Base-by-base conservation (phyloP, 2,113 vertebrate genomes). In the Hippotragus niger region DNA sequence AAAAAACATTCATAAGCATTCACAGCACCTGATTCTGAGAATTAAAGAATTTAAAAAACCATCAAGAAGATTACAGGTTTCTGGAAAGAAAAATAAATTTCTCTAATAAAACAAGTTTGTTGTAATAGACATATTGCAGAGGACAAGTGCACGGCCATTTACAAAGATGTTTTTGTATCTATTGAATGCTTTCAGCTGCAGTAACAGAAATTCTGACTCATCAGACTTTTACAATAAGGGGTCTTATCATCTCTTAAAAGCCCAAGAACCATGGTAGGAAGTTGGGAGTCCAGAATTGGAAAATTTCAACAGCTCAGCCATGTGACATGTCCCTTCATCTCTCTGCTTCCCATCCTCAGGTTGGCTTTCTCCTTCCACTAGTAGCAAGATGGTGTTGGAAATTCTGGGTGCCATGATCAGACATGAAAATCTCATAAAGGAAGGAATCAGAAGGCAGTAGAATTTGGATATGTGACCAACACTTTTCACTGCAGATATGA, bases 101-200 rank as follows among this genome's bases (percentile, higher is more conserved):
- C 33, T 78, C 25, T 40, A 36, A 27, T 5, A 47, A 14, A 25
- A 11, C 1, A 3, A 50, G 3, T 27, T 33, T 71, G 53, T 6
- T 58, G 25, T 21, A 47, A 19, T 9, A 45, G 31, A 33, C 23
- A 36, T 14, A 14, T 3, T 43, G 10, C 2, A 4, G 58, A 71
- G 58, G 57, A 17, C 31, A 36, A 31, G 43, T 7, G 11, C 52
- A 5, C 0, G 0, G 47, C 17, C 84, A 57, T 53, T 86, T 29
- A 27, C 47, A 31, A 23, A 29, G 47, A 43, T 2, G 2, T 11
- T 21, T 40, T 25, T n/a, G 31, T 17, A 43, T 57, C 21, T 33
- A 11, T 6, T n/a, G 50, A 21, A 23, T 0, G 3, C 27, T 60
- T 40, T 33, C 33, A 43, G 13, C 52, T 4, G 27, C 2, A 14